Evolutionary conservation across 1,140 invertebrate genomes (phyloP), one percentile per base, ranked within the genome.

Genomic region (Drosophila saltans): DNA sequence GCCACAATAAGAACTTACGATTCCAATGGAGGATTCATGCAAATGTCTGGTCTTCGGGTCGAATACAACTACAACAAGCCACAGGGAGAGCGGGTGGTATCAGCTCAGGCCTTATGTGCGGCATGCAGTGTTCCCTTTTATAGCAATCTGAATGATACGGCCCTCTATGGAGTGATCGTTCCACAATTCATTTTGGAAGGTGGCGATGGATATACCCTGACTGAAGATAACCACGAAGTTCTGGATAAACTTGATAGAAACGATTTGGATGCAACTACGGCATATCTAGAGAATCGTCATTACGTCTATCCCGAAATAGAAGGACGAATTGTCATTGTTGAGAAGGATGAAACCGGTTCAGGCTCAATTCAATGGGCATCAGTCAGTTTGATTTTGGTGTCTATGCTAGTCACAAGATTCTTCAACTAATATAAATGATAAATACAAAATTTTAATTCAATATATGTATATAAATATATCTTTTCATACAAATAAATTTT

Each of bases 21-120:
- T 56, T 93, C 93, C 0, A 90, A 92, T 3, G 95, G 95, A 7
- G 94, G 94, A 62, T 95, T 95, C 81, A 81, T 95, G 43, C 95
- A 95, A 90, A 91, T 94, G 52, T 94, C 94, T n/a, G 95, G 95
- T 1, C 74, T 95, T n/a, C 84, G 93, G 58, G 93, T 94, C 1
- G 80, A 81, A 5, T 94, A 94, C 72, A 93, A 95, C 83, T 92
- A 94, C 73, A 81, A 92, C 5, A 92, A 92, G 75, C 91, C 90
- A 0, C 72, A 90, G 0, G 94, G 94, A 9, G 90, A 92, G 0
- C 89, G 94, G 24, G 91, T 95, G 2, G 81, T 93, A 2, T 90
- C 91, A n/a, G 93, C 93, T 1, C 89, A 93, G 81, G 94, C 93
- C 0, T 77, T 93, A 0, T 95, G 94, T 80, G 92, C 92, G 2